Base-by-base conservation (phyloP, 37 sponge, comb jelly and placozoan species). In the Geodia barretti region DNA sequence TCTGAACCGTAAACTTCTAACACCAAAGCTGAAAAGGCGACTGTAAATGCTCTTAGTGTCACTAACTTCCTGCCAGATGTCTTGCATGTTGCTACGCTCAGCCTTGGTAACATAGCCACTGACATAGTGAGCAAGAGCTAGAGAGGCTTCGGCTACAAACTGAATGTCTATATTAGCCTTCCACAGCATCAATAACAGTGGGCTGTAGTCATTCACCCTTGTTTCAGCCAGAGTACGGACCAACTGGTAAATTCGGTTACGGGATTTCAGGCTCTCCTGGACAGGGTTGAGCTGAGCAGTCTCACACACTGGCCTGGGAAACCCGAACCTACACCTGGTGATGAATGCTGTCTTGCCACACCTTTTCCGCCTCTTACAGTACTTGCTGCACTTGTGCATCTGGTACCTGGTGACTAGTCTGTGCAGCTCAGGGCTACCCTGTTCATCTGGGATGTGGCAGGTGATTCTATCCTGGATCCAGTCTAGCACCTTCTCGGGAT, bases 61-160 rank as follows among this genome's bases (percentile, higher is more conserved):
- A 39, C 68, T 73, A 21, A 83, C 63, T 41, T 83, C 89, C 62
- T 89, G 61, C 65, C 73, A 83, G 20, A 70, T 31, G 25, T 82
- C 83, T 31, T 82, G 77, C 78, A 89, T 74, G 82, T 68, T 34
- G 62, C 88, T 76, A 68, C 40, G 74, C 59, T 88, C 88, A 47
- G 88, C 88, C 65, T 88, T 88, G 28, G 88, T 81, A 29, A 84
- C 69, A 64, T 84, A 89, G 1, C 76, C 85, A 58, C 70, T 84
- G 1, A 89, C 81, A 67, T 89, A 84, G 32, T 76, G 70, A 32
- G 77, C 71, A 2, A 89, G 81, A 11, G 85, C 76, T 41, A 83
- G 42, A 7, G 76, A 74, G 3, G 79, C 64, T 37, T 89, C 89
- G 36, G 79, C 79, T 32, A 78, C 67, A 39, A 60, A 89, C 66